A percentile compares a stretch with the other conserved stretches of the same genome.
These are phyloP conservation scores for Mesocricetus auratus DNA, from an alignment of 2,113 vertebrate species.

Conservation along the genomic window DNA sequence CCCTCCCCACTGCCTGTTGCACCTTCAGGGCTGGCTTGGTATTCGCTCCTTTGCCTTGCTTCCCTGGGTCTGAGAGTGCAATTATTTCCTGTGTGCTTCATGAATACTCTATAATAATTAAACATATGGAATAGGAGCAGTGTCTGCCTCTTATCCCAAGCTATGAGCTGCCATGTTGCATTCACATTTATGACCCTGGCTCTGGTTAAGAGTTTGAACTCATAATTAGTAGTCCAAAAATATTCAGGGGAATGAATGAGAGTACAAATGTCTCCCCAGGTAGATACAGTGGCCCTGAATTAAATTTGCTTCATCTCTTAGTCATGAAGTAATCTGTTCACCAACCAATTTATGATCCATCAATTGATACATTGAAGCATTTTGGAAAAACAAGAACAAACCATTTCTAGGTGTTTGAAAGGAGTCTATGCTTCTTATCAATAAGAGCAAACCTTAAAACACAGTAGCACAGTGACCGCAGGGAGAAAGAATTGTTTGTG, in stretches of 20 bases:
- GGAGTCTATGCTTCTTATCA: fast-evolving
- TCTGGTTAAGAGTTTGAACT: background rate
- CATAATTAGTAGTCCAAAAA: background rate
- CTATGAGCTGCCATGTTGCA: background rate
- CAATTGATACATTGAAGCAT: background rate
- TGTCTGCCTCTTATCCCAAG: background rate
- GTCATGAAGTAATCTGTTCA: background rate
- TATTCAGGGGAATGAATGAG: background rate
- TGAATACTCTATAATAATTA: background rate
- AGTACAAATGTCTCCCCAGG: background rate
- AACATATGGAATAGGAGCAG: background rate
- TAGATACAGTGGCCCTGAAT: background rate
- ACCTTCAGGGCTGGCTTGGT: background rate
- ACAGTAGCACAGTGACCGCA: background rate
- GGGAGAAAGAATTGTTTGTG: background rate
- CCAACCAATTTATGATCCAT: background rate
- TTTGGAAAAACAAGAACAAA: background rate
- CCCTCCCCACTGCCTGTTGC: too few relatives aligned
- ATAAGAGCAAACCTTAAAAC: background rate
- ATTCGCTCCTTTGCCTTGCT: too few relatives aligned
- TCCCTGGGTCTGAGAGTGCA: background rate
- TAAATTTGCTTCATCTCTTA: background rate
- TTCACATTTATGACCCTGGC: background rate
- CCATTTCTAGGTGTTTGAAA: background rate
- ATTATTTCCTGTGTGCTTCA: background rate